Base-by-base conservation (phyloP, 2,113 vertebrate genomes). In the Zosterops pallidus region DNA sequence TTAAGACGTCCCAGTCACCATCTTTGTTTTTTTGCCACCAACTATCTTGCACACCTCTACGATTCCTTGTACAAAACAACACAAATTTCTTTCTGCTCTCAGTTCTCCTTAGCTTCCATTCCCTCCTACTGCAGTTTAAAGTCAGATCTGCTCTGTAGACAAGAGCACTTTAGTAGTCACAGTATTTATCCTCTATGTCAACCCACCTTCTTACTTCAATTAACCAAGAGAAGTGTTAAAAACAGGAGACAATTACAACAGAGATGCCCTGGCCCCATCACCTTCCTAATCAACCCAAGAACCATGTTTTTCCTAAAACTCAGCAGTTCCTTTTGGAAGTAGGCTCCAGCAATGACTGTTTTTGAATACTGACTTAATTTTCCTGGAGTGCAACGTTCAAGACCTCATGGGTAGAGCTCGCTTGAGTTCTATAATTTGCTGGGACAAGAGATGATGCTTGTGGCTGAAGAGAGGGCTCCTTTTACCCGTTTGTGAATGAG, bases 391-490 rank as follows among this genome's bases (percentile, higher is more conserved):
- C 55, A 42, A 42, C 0, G 0, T 44, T 84, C 53, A 65, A 62
- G 75, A 72, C 50, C 90, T 80, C 85, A 62, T 4, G 41, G 53
- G 67, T 57, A 65, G 41, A n/a, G 71, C 80, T 90, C 42, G 71
- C 46, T 80, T 76, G 74, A 85, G 46, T 62, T 80, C 82, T 49
- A 0, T 77, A 86, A 89, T 65, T 85, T 55, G 46, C 41, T 88
- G 88, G 95, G 88, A 93, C 50, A 57, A 65, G 37, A 83, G 46
- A 92, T 17, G 47, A 86, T 1, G 11, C 31, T 78, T 85, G 90
- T 55, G 90, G 95, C 85, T 77, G 71, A 93, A 69, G 17, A 79
- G 46, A 87, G 31, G 39, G n/a, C 50, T 94, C 52, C 47, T 92
- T 84, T 59, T 78, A 95, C 47, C 52, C 60, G 8, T 39, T 52